These are phyloP conservation scores for Zaprionus kolodkinae DNA, from an alignment of 1,140 invertebrate species.

Conservation along the genomic window DNA sequence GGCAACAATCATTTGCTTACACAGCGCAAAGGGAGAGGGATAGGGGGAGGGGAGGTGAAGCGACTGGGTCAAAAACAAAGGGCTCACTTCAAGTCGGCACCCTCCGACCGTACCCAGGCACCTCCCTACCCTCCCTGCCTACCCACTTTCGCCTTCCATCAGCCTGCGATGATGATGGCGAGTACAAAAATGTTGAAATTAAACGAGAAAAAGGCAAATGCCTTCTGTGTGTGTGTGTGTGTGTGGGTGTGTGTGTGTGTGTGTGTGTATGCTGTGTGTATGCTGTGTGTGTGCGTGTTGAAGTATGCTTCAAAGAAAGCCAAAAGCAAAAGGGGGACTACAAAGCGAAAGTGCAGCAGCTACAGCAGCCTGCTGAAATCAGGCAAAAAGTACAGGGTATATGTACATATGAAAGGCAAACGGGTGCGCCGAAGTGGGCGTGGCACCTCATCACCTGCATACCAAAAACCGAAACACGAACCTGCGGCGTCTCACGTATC, in stretches of 20 bases:
- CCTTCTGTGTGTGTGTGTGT: slow-evolving; percentile 35
- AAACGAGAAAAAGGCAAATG: slow-evolving; percentile 66
- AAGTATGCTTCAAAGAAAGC: slow-evolving; percentile 65
- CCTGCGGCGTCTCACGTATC: slow-evolving; percentile 47
- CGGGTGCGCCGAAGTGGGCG: slow-evolving; percentile 19
- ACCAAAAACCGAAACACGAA: slow-evolving; percentile 56
- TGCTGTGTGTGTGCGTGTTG: slow-evolving; percentile 54
- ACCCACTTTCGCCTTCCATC: neutral
- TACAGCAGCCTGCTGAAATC: slow-evolving; percentile 53
- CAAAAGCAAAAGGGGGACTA: slow-evolving; percentile 38
- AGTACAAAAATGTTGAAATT: slow-evolving; percentile 71
- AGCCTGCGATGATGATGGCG: slow-evolving; percentile 6
- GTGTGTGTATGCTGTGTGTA: slow-evolving; percentile 16
- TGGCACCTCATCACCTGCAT: slow-evolving; percentile 61
- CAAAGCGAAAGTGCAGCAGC: slow-evolving; percentile 44
- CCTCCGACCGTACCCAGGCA: neutral
- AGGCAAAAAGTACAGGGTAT: slow-evolving; percentile 3
- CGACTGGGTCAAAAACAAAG: slow-evolving; percentile 20
- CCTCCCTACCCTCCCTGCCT: neutral
- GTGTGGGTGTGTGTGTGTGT: slow-evolving; percentile 18
- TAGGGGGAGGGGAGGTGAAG: no score
- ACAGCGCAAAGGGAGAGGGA: neutral
- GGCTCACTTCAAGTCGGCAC: slow-evolving; percentile 34
- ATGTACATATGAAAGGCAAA: slow-evolving; percentile 4
- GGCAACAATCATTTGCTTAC: slow-evolving; percentile 70